phyloP scores from a whole-genome alignment of 1,140 invertebrate species.

The Daktulosphaira vitifoliae region DNA sequence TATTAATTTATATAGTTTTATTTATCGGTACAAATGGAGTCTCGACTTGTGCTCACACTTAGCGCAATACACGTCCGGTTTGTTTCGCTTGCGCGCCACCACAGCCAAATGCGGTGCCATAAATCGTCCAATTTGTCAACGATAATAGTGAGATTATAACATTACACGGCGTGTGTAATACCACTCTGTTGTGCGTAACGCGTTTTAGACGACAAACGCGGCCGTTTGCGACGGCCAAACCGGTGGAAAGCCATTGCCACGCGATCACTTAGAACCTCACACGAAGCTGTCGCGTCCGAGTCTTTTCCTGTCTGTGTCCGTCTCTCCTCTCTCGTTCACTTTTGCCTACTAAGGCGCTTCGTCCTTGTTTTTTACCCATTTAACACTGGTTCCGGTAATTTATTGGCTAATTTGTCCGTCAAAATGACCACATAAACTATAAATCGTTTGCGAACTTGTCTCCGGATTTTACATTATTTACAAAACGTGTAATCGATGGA shows the following conservation, averaged over 20 bases:
- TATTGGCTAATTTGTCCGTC: slow-evolving; percentile 25
- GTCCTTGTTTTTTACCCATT: no score
- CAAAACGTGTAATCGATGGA: slow-evolving; percentile 23
- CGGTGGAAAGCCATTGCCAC: slow-evolving; percentile 3
- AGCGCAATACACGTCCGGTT: background rate
- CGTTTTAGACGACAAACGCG: slow-evolving; percentile 17
- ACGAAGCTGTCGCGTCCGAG: background rate
- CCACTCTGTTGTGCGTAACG: slow-evolving; percentile 7
- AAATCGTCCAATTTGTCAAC: slow-evolving; percentile 27
- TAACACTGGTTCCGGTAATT: slow-evolving; percentile 10
- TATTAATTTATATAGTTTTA: no score
- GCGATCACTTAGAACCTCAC: slow-evolving; percentile 18
- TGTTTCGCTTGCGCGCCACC: background rate
- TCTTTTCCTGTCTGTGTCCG: background rate
- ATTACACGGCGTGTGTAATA: background rate
- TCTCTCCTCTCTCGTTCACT: no score
- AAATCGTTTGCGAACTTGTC: slow-evolving; percentile 5
- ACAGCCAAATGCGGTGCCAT: background rate
- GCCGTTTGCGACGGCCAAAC: background rate
- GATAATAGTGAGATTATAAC: no score
- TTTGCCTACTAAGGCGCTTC: no score
- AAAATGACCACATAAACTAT: slow-evolving; percentile 2
- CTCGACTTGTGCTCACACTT: no score
- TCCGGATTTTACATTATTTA: slow-evolving; percentile 13
- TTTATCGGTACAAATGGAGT: no score